Evolutionary conservation across 2,888 invertebrate species (phyloP), one percentile per base, ranked within the genome.

Genomic region (Lamellibrachia columna): DNA sequence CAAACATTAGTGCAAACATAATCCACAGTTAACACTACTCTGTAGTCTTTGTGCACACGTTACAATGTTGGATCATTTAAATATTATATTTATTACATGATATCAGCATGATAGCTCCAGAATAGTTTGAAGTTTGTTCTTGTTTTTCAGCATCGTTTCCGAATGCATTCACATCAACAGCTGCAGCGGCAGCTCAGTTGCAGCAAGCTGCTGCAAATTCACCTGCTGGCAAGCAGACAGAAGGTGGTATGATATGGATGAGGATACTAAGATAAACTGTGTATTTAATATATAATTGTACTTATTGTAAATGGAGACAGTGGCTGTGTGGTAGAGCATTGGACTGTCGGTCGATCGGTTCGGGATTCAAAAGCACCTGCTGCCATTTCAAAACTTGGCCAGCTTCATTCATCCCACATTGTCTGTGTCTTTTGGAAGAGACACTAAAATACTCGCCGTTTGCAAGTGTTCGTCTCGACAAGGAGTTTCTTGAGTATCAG

Each of bases 151-250:
- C 96, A 93, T 96, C 96, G 93, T 96, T 96, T 95, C 96, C 96
- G 90, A 96, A 96, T 94, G 96, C 96, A 93, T 96, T 96, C 94
- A 22, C 75, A 15, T 75, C 75, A n/a, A 95, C 95, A 93, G 94
- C 94, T 91, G 95, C 95, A 93, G 93, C 94, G 58, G 95, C 96
- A 93, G 95, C 96, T 93, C 96, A 95, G 94, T 95, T 96, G 93
- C 95, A 96, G 93, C 95, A 96, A 92, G 95, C 96, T 93, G 95
- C 96, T 53, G 95, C 95, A 90, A 95, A 94, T 93, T 95, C 96
- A 92, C 95, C 96, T 22, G 96, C 96, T 91, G 97, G 97, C 91
- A 99, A 99, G 97, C 99, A 99, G 97, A 98, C 98, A 95, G 99
- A 99, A 97, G 97, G 97, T 96, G 15, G 75, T 94, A 93, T 58